Evolutionary conservation across 2,797 vertebrate genomes (phyloP).

Genomic region (Lophotriccus pileatus): DNA sequence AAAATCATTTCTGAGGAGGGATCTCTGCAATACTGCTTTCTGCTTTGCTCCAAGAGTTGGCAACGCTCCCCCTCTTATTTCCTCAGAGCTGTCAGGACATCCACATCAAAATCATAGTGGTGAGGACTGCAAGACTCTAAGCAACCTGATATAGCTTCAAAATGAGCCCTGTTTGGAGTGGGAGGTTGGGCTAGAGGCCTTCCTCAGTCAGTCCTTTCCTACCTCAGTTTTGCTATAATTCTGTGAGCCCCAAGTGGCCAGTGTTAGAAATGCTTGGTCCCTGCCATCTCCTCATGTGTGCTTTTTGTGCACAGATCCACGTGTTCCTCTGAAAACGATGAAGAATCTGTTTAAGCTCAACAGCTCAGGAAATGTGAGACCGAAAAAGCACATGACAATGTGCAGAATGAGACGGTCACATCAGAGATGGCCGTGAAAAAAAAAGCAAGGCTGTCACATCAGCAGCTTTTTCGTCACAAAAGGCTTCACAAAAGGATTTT

Average conservation of each 20-base stretch:
- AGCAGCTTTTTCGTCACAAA: not conserved
- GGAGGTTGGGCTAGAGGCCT: not conserved
- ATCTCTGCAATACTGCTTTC: not conserved
- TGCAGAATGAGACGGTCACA: not conserved
- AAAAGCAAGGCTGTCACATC: not conserved
- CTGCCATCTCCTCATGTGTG: not conserved
- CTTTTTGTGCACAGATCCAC: not conserved
- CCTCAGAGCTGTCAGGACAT: not conserved
- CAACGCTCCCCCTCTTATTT: not conserved
- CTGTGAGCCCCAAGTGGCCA: not conserved
- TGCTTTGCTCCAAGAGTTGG: not conserved
- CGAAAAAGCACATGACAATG: not conserved
- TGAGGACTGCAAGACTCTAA: not conserved
- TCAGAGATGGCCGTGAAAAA: not conserved
- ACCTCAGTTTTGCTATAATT: not conserved
- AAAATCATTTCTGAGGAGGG: not conserved
- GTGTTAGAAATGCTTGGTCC: not conserved
- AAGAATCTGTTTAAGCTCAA: constrained; percentile 1
- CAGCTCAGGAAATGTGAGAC: not conserved
- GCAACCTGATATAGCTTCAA: not conserved
- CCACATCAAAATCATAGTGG: not conserved
- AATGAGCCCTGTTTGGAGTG: not conserved
- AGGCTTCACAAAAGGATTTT: not conserved
- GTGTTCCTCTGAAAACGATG: not conserved
- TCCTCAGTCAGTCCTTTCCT: not conserved